These are phyloP conservation scores for Fregata magnificens DNA, from an alignment of 2,113 vertebrate species.

Conservation along the genomic window DNA sequence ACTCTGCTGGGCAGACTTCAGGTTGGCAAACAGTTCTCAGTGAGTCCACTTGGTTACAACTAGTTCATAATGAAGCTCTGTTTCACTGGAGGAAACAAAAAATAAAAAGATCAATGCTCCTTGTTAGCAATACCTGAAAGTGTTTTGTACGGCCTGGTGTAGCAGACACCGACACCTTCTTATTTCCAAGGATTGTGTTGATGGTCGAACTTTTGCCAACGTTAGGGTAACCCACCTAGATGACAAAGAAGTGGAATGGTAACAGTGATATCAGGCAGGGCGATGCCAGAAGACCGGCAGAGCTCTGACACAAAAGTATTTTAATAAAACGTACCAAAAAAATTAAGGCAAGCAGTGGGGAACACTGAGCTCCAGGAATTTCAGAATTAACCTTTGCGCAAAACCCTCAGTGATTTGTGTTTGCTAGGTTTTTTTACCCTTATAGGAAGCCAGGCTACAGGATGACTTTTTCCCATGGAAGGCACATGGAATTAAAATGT, in stretches of 20 bases:
- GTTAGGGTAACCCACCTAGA: conserved; percentile 94
- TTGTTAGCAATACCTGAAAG: conserved; percentile 86
- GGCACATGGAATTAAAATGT: background rate
- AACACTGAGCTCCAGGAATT: background rate
- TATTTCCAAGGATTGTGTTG: conserved; percentile 94
- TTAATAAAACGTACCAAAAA: background rate
- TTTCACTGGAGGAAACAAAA: background rate
- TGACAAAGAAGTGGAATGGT: background rate
- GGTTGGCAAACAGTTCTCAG: background rate
- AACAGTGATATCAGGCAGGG: background rate
- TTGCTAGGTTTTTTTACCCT: background rate
- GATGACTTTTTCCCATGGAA: background rate
- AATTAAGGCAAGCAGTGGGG: background rate
- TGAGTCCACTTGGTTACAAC: background rate
- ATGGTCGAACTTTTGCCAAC: conserved; percentile 98
- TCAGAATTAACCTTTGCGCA: background rate
- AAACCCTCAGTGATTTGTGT: background rate
- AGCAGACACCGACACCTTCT: conserved; percentile 95
- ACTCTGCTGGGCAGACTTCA: background rate
- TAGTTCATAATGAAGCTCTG: background rate
- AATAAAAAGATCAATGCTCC: background rate
- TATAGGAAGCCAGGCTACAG: background rate
- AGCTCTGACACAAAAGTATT: background rate
- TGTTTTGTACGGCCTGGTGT: conserved; percentile 97
- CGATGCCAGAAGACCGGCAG: background rate